Base-by-base conservation (phyloP, 2,888 invertebrate species). In the Leptinotarsa peninsularis region DNA sequence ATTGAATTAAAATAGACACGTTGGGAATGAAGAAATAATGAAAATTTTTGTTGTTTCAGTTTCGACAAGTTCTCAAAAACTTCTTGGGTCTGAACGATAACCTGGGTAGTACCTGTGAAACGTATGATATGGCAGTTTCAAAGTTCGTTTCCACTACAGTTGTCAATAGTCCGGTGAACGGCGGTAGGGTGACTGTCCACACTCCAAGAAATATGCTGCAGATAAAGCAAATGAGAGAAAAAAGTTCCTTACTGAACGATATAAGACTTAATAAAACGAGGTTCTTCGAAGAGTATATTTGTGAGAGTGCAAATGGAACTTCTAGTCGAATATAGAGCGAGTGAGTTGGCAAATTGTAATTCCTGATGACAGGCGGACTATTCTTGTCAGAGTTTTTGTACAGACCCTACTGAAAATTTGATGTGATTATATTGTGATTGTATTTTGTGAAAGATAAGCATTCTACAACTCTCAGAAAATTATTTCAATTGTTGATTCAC, bases 1-100 rank as follows among this genome's bases (percentile, higher is more conserved):
- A 27, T 0, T 27, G 5, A 27, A 27, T 27, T 27, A 1, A 27
- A 5, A 27, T 1, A 27, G 1, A 33, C 33, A 5, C 5, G 33
- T 33, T 33, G 5, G 33, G 5, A 33, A 33, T 33, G 33, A 33
- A 33, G 1, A 5, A 5, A 1, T 5, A 1, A 15, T 58, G 7
- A 58, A 18, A 5, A 58, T 14, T 33, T 54, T 66, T 71, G 50
- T 81, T 82, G 15, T 43, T 43, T 43, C 78, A 84, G 84, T 84
- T 83, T 74, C 81, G 81, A 7, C 81, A 83, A 68, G 80, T 81
- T 7, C 67, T 83, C 71, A 81, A 79, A 60, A 76, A 78, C 71
- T 21, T 77, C 17, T 52, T 80, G 13, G 73, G 67, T 4, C 52
- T 50, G 13, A 70, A 67, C 27, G 33, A 72, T 4, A 18, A 54